A percentile compares a stretch with the other conserved stretches of the same genome.
Conservation (phyloP, 2,888 invertebrate species). For the Lomographa bimaculata region DNA sequence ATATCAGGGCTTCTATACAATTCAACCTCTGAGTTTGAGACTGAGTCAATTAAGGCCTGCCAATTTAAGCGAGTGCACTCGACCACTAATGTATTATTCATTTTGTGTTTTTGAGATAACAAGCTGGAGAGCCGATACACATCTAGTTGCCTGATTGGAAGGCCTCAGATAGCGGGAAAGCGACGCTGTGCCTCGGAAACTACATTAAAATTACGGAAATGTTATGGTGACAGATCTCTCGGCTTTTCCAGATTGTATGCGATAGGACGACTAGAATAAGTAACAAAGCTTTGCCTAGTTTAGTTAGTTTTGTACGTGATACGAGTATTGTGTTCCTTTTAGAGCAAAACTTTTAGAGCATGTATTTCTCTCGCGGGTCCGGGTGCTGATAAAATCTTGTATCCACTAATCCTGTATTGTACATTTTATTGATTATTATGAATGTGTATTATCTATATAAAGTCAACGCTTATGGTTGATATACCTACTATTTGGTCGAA, state of each 20-base stretch:
- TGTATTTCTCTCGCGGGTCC: too few species aligned
- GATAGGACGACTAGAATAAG: conserved; percentile 8
- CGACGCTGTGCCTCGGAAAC: conserved; percentile 47
- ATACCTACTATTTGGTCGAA: too few species aligned
- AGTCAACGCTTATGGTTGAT: too few species aligned
- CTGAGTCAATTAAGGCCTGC: conserved; percentile 80
- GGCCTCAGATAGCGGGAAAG: conserved; percentile 54
- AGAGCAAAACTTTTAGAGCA: too few species aligned
- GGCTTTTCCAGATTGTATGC: conserved; percentile 37
- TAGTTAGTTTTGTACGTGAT: too few species aligned
- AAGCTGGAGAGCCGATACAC: conserved; percentile 79
- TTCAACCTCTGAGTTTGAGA: conserved; percentile 58
- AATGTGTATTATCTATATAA: too few species aligned
- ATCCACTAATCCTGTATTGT: too few species aligned
- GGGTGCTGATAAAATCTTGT: too few species aligned
- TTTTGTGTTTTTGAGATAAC: conserved; percentile 83
- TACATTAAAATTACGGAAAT: conserved; percentile 60
- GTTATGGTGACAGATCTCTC: conserved; percentile 36
- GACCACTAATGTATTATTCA: conserved; percentile 81
- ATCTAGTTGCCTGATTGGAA: conserved; percentile 78
- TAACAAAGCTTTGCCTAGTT: not conserved
- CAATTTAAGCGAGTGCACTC: conserved; percentile 74
- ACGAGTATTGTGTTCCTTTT: too few species aligned
- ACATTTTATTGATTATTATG: too few species aligned
- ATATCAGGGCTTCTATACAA: conserved; percentile 66